These are phyloP conservation scores for Epinephelus lanceolatus DNA, from an alignment of 2,113 vertebrate genomes.

Conservation along the genomic window DNA sequence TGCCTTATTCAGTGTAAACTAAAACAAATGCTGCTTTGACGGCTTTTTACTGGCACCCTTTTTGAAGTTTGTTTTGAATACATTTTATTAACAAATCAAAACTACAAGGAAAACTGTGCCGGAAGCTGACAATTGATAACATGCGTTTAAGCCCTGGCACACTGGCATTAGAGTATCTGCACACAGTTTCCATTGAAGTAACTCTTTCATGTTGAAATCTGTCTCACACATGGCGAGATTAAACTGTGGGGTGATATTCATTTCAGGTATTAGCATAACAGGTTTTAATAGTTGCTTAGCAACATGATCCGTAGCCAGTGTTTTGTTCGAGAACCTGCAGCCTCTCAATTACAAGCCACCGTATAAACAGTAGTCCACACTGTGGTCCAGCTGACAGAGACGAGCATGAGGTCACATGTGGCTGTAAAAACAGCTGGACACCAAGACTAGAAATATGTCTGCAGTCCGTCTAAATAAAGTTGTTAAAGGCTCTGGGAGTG, in stretches of 20 bases:
- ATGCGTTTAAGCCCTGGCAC: neutral
- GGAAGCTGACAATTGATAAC: conserved; percentile 17
- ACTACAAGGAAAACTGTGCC: neutral
- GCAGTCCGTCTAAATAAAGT: conserved; percentile 7
- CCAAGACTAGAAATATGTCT: conserved; percentile 29
- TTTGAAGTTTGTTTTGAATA: conserved; percentile 11
- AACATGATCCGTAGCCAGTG: conserved; percentile 7
- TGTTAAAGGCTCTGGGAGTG: conserved; percentile 19
- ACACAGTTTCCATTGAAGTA: neutral
- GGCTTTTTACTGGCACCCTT: neutral
- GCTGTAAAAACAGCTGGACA: conserved; percentile 36
- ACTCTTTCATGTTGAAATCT: conserved; percentile 11
- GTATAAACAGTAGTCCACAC: conserved; percentile 9
- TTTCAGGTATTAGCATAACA: conserved; percentile 26
- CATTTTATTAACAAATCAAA: conserved; percentile 7
- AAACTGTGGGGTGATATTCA: conserved; percentile 14
- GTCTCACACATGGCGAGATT: neutral
- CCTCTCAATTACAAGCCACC: conserved; percentile 21
- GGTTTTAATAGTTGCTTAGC: conserved; percentile 49
- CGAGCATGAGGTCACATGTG: conserved; percentile 8
- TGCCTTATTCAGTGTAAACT: neutral
- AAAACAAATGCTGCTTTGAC: conserved; percentile 12
- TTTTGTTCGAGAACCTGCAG: conserved; percentile 11
- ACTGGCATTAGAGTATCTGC: neutral
- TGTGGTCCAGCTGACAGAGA: conserved; percentile 14